These are phyloP conservation scores for Atta texana DNA, from an alignment of 1,140 invertebrate species.

Conservation along the genomic window DNA sequence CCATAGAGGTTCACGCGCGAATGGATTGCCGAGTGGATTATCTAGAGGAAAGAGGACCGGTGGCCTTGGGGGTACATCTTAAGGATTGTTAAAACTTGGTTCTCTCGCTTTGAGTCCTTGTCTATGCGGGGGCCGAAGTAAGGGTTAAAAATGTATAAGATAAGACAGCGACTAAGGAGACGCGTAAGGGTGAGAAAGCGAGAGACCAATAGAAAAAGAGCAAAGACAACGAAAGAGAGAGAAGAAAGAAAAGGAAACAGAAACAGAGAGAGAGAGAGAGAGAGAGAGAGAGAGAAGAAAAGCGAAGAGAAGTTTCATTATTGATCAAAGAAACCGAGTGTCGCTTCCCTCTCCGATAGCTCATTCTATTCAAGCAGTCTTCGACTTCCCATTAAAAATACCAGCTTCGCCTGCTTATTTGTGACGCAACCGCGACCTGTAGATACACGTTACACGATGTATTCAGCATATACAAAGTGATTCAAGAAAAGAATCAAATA, in stretches of 20 bases:
- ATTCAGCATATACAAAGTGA: neutral
- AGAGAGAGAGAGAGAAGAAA: neutral
- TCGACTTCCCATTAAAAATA: slow-evolving; percentile 78
- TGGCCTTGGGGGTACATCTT: slow-evolving; percentile 59
- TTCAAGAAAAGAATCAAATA: neutral
- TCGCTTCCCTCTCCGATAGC: slow-evolving; percentile 73
- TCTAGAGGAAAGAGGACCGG: slow-evolving; percentile 71
- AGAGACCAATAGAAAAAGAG: slow-evolving; percentile 21
- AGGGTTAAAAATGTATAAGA: slow-evolving; percentile 80
- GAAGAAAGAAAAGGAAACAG: slow-evolving; percentile 39
- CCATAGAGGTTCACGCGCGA: slow-evolving; percentile 67
- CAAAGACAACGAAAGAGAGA: slow-evolving; percentile 25
- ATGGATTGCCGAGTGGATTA: slow-evolving; percentile 75
- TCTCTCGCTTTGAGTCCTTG: slow-evolving; percentile 73
- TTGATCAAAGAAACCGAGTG: slow-evolving; percentile 80
- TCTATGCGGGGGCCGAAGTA: slow-evolving; percentile 66
- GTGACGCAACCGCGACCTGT: slow-evolving; percentile 57
- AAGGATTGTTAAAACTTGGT: slow-evolving; percentile 77
- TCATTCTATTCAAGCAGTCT: slow-evolving; percentile 75
- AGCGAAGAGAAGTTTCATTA: slow-evolving; percentile 71
- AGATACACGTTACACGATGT: slow-evolving; percentile 19
- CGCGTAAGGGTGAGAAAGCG: slow-evolving; percentile 13
- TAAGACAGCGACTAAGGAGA: slow-evolving; percentile 58
- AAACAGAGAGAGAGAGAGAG: slow-evolving; percentile 23
- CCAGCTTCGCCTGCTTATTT: slow-evolving; percentile 64